Evolutionary conservation across 2,888 invertebrate genomes (phyloP), one percentile per base, ranked within the genome.

Genomic region (Tetragonisca angustula): DNA sequence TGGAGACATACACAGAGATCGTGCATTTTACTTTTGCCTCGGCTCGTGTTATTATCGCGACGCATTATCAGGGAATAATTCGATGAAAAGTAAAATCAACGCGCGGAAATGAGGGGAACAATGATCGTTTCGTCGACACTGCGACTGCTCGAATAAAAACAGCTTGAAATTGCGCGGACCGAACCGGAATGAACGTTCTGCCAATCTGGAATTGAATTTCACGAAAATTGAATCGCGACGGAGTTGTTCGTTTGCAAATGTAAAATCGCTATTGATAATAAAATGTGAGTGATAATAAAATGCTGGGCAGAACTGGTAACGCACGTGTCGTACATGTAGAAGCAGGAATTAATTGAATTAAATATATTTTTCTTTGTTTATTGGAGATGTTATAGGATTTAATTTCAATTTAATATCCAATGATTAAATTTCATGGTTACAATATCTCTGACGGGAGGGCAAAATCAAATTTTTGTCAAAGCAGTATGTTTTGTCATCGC

Each of bases 1-100:
- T 17, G 5, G 5, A 11, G 4, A 17, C 50, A 36, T 27, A 27
- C 19, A 27, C 19, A 13, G 27, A 19, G 6, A 13, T 3, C 43
- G 24, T 27, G 36, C 27, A 71, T 69, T 61, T 27, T 49, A 76
- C 17, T 61, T 19, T 4, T 17, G 24, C 49, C 17, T 11, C 24
- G 17, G 15, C 6, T 59, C 21, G 32, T 13, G 19, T 21, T 54
- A 50, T 64, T 27, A 24, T 54, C 52, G 3, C 76, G n/a, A 19
- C 11, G 62, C 24, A 71, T 64, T 71, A 64, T 36, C 70, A n/a
- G 21, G 72, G 74, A 77, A 83, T 83, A 83, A 87, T 75, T 78
- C 72, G 52, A 32, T 50, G 27, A 69, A 76, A 67, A 69, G 59
- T 50, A 19, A 61, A 52, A 59, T 68, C 75, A 59, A 19, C 54